A percentile compares a stretch with the other conserved stretches of the same genome.
Evolutionary conservation across 2,888 invertebrate species (phyloP).

Genomic region (Frankliniella fusca): DNA sequence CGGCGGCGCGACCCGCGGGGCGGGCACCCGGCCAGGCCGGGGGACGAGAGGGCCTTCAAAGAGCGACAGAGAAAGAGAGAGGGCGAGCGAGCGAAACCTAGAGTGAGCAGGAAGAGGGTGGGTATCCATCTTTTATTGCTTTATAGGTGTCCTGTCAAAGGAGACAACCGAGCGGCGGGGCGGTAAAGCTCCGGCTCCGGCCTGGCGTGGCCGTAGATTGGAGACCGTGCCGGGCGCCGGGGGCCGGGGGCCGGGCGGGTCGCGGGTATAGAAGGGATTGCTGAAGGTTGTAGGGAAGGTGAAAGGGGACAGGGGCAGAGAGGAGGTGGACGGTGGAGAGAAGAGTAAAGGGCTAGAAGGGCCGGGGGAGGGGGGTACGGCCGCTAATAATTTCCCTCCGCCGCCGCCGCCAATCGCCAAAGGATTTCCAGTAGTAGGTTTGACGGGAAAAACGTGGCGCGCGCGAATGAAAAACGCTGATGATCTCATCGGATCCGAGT

Average conservation of each 20-base stretch:
- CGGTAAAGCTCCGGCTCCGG: no score
- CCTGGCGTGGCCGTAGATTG: no score
- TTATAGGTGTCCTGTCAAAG: conserved; percentile 1
- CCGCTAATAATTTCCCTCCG: no score
- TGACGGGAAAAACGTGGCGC: no score
- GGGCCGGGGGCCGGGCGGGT: neutral
- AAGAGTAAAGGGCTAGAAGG: neutral
- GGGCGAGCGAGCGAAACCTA: neutral
- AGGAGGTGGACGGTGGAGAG: neutral
- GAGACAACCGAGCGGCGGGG: neutral
- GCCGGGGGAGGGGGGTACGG: neutral
- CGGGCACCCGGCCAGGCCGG: neutral
- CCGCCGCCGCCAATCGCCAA: no score
- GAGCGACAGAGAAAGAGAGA: neutral
- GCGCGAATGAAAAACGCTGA: no score
- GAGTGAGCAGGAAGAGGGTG: neutral
- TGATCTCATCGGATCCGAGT: no score
- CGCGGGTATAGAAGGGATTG: neutral
- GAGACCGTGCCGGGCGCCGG: neutral
- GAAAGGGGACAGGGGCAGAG: neutral
- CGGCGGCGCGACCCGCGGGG: no score
- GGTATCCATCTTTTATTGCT: neutral
- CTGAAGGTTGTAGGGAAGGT: no score
- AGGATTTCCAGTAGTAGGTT: no score
- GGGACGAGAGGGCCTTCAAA: neutral